Evolutionary conservation across 2,888 invertebrate genomes (phyloP).

Genomic region (Monopis laevigella): DNA sequence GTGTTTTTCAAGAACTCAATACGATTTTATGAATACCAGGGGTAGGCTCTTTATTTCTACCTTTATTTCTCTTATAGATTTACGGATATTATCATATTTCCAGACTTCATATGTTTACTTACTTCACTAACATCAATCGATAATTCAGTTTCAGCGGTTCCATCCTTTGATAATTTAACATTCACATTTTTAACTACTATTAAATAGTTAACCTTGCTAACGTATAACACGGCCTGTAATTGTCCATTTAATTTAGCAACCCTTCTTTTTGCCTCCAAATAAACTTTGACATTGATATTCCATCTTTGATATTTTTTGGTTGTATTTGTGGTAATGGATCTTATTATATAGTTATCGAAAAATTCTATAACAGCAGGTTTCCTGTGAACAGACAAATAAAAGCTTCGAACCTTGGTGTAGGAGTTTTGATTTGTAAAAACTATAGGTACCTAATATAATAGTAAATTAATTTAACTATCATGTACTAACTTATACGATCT

Average conservation of each 20-base stretch:
- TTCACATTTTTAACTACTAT: constrained; percentile 29
- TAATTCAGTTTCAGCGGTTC: constrained; percentile 34
- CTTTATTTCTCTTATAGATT: no score
- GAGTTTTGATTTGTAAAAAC: no score
- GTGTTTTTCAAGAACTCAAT: no score
- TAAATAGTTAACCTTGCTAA: constrained; percentile 37
- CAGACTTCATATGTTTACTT: constrained; percentile 15
- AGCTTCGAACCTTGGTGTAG: no score
- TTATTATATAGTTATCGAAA: constrained; percentile 70
- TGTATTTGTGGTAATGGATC: constrained; percentile 65
- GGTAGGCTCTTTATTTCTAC: no score
- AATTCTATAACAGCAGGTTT: constrained; percentile 73
- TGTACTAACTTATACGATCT: no score
- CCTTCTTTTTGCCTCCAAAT: constrained; percentile 35
- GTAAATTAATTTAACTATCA: no score
- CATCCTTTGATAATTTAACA: constrained; percentile 29
- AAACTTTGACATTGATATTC: constrained; percentile 33
- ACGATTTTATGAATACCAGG: no score
- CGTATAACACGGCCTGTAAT: constrained; percentile 32
- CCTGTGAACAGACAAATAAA: constrained; percentile 47
- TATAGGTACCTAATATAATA: no score
- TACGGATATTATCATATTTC: no score
- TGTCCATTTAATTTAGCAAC: constrained; percentile 30
- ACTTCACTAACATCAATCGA: constrained; percentile 43
- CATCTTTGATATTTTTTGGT: constrained; percentile 31